These are phyloP conservation scores for Clytia hemisphaerica DNA, from an alignment of 30 jellyfish, hydroid and myxozoan species.

Conservation along the genomic window DNA sequence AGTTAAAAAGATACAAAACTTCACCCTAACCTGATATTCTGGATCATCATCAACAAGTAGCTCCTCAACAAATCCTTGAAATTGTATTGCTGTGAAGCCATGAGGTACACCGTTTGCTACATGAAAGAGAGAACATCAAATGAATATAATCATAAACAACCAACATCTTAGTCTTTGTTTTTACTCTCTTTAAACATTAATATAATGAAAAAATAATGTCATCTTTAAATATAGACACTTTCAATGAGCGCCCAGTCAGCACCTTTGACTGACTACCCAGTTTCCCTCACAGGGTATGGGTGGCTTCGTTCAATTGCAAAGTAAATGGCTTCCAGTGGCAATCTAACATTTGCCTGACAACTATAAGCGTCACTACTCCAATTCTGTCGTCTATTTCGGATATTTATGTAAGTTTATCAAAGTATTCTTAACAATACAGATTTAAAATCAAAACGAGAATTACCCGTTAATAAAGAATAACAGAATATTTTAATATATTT, in stretches of 20 bases:
- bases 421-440: background rate
- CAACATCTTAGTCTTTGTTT: background rate
- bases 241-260: no score
- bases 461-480: background rate
- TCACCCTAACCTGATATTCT: slow-evolving; percentile 89
- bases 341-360: no score
- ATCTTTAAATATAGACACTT: no score
- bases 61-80: slow-evolving; percentile 88
- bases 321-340: no score
- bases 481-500: background rate
- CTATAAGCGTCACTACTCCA: no score
- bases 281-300: no score
- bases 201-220: no score
- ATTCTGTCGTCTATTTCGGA: no score
- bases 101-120: slow-evolving; percentile 82
- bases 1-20: background rate
- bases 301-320: no score
- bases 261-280: no score
- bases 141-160: background rate
- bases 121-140: no score
- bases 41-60: slow-evolving; percentile 85
- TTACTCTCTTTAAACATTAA: background rate
- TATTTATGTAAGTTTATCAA: background rate
- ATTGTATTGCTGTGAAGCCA: slow-evolving; percentile 46
- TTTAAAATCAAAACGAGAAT: background rate